Percentiles rank a stretch among this genome's conserved stretches.
Conservation (phyloP, 2,888 invertebrate species). For the Plebejus argus region DNA sequence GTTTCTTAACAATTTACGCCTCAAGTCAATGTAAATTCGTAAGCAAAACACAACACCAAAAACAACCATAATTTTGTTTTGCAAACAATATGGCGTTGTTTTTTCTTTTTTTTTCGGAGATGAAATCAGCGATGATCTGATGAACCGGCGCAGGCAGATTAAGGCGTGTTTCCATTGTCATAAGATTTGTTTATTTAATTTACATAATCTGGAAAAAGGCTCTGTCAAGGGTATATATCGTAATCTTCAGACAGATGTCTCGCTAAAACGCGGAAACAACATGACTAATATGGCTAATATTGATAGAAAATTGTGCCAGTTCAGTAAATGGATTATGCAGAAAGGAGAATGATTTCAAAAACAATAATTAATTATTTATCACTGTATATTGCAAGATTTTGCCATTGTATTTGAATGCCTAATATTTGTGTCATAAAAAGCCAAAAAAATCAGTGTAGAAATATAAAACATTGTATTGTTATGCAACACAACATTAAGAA, state of each 20-base stretch:
- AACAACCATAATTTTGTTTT: slow-evolving; percentile 27
- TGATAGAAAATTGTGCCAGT: too few species aligned
- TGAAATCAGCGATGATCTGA: slow-evolving; percentile 58
- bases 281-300: too few species aligned
- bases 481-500: not conserved
- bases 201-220: not conserved
- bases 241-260: not conserved
- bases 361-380: too few species aligned
- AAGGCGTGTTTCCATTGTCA: slow-evolving; percentile 41
- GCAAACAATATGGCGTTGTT: slow-evolving; percentile 33
- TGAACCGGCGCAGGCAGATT: slow-evolving; percentile 48
- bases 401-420: too few species aligned
- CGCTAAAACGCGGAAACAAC: too few species aligned
- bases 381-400: too few species aligned
- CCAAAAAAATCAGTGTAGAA: not conserved
- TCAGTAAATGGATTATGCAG: too few species aligned
- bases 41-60: not conserved
- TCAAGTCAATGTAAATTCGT: not conserved
- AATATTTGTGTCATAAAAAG: too few species aligned
- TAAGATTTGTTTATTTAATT: slow-evolving; percentile 24
- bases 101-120: slow-evolving; percentile 49
- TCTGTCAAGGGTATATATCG: not conserved
- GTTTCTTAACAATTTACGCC: not conserved
- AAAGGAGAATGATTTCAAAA: too few species aligned
- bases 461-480: not conserved